These are phyloP conservation scores for Drosophila azteca DNA, from an alignment of 1,140 invertebrate genomes.

Conservation along the genomic window DNA sequence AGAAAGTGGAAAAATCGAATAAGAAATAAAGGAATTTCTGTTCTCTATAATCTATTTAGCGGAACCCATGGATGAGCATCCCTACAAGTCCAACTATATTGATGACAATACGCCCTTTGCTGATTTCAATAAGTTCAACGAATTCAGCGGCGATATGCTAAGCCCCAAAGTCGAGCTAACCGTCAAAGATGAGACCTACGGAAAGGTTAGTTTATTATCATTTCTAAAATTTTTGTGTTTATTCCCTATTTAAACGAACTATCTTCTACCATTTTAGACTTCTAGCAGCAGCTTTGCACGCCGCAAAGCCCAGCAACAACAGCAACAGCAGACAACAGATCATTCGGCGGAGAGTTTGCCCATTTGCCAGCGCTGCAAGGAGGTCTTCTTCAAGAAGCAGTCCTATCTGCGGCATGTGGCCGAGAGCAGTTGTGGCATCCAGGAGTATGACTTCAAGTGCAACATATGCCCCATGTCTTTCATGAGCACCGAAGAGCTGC, in stretches of 20 bases:
- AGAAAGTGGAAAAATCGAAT: no score
- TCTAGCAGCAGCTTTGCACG: conserved; percentile 66
- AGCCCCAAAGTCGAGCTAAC: conserved; percentile 67
- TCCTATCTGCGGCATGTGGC: conserved; percentile 71
- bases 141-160: conserved; percentile 66
- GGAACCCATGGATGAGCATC: conserved; percentile 69
- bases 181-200: conserved; percentile 61
- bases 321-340: conserved; percentile 65
- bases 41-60: conserved; percentile 11
- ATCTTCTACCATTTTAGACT: conserved; percentile 30
- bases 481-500: conserved; percentile 68
- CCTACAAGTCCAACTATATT: conserved; percentile 70
- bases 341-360: conserved; percentile 61
- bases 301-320: conserved; percentile 61
- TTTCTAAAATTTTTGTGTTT: no score
- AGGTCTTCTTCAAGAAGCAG: conserved; percentile 80
- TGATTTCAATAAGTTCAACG: conserved; percentile 66
- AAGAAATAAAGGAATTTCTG: no score
- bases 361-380: conserved; percentile 79
- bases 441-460: conserved; percentile 81
- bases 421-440: conserved; percentile 68
- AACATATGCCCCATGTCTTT: conserved; percentile 80
- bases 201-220: conserved; percentile 36
- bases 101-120: conserved; percentile 74
- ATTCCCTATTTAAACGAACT: no score